phyloP scores from a whole-genome alignment of 2,797 vertebrate species.

The Arctocebus calabarensis region DNA sequence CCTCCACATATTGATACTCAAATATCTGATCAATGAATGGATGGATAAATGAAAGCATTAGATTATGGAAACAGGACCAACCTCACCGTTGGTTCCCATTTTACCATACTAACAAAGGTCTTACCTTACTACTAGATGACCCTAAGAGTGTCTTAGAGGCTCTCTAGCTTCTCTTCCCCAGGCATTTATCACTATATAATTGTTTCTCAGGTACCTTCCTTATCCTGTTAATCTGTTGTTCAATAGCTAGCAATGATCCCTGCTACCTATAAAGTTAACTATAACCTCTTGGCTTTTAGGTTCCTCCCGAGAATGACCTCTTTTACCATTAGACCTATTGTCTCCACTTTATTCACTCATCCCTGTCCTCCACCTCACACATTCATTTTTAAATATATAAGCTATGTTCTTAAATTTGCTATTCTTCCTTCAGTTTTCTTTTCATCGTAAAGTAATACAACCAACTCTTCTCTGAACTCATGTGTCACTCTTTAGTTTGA shows the following conservation, averaged over 20 bases:
- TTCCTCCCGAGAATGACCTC: neutral
- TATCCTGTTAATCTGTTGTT: neutral
- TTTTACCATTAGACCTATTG: neutral
- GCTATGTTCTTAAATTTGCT: neutral
- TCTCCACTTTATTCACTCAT: neutral
- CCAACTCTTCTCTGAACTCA: neutral
- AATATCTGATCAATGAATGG: neutral
- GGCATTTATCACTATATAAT: neutral
- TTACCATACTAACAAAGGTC: neutral
- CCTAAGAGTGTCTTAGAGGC: neutral
- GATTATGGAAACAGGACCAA: neutral
- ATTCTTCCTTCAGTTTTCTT: neutral
- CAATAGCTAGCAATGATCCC: neutral
- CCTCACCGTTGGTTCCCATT: neutral
- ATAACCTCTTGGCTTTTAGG: neutral
- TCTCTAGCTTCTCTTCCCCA: neutral
- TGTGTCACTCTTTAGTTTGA: neutral
- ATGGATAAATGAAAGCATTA: neutral
- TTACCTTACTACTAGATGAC: neutral
- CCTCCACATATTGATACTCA: neutral
- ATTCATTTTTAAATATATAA: neutral
- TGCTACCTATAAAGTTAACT: neutral
- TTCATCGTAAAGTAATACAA: neutral
- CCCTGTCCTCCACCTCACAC: neutral
- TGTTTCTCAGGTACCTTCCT: slow-evolving; percentile 20